Conservation (phyloP, 2,888 invertebrate species). For the Hypomecis atomaria region DNA sequence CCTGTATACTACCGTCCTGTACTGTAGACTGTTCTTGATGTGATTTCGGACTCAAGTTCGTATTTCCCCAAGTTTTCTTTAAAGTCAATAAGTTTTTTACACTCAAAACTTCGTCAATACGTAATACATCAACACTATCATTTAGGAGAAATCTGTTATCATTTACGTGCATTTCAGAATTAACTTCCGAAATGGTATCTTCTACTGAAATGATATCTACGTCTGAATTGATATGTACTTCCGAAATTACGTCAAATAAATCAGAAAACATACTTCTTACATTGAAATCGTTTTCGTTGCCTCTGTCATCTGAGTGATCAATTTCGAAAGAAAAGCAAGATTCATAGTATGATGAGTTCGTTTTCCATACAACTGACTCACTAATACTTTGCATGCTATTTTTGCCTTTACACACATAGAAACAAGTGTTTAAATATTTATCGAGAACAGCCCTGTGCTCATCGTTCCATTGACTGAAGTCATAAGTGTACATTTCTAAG, state of each 20-base stretch:
- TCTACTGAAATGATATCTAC: no score
- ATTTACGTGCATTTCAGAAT: conserved; percentile 15
- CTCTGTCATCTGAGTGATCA: conserved; percentile 16
- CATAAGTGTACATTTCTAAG: conserved; percentile 31
- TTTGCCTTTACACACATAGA: not conserved
- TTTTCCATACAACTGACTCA: conserved; percentile 5
- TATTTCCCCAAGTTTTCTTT: conserved; percentile 36
- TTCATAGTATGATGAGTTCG: conserved; percentile 20
- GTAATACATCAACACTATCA: conserved; percentile 27
- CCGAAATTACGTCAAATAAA: conserved; percentile 20
- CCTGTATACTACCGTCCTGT: conserved; percentile 9
- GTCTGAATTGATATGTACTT: not conserved
- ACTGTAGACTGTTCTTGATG: conserved; percentile 9
- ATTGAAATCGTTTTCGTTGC: conserved; percentile 15
- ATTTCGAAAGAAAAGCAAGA: conserved; percentile 29
- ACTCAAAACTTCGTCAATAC: conserved; percentile 30
- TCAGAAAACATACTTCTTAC: conserved; percentile 20
- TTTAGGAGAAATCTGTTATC: not conserved
- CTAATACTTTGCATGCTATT: not conserved
- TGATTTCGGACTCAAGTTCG: conserved; percentile 18
- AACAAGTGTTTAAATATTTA: conserved; percentile 18
- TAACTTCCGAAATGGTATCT: not conserved
- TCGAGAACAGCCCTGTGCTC: conserved; percentile 37
- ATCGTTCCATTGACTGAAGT: conserved; percentile 41
- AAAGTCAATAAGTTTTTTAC: conserved; percentile 24